These are phyloP conservation scores for Mystacornis crossleyi DNA, from an alignment of 2,113 vertebrate genomes.

Conservation along the genomic window DNA sequence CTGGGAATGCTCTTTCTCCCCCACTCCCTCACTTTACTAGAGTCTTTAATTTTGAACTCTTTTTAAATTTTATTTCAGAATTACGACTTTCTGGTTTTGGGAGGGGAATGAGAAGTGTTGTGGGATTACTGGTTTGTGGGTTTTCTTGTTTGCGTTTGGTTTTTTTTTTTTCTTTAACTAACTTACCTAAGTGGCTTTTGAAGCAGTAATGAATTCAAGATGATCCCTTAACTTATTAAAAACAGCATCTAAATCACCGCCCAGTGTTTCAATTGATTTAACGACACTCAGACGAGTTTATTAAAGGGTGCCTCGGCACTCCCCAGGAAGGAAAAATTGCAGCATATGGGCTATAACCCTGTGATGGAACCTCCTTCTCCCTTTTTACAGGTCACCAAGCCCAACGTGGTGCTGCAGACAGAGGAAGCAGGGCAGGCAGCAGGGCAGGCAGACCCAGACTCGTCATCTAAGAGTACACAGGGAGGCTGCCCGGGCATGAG, in stretches of 20 bases:
- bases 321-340: background rate
- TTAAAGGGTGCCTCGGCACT: background rate
- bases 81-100: background rate
- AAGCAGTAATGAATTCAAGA: constrained; percentile 55
- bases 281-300: background rate
- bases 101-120: background rate
- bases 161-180: background rate
- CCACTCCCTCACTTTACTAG: background rate
- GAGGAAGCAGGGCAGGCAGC: background rate
- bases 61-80: background rate
- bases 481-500: background rate
- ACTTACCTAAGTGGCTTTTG: constrained; percentile 49
- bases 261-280: background rate
- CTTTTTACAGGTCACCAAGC: background rate
- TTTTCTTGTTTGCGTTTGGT: background rate
- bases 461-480: background rate
- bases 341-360: background rate
- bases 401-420: background rate
- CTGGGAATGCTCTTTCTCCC: background rate
- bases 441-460: background rate
- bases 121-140: background rate
- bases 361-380: background rate
- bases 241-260: constrained; percentile 26
- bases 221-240: constrained; percentile 44
- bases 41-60: background rate